Conservation (phyloP, 2,888 invertebrate genomes). For the Athripsodes cinereus region DNA sequence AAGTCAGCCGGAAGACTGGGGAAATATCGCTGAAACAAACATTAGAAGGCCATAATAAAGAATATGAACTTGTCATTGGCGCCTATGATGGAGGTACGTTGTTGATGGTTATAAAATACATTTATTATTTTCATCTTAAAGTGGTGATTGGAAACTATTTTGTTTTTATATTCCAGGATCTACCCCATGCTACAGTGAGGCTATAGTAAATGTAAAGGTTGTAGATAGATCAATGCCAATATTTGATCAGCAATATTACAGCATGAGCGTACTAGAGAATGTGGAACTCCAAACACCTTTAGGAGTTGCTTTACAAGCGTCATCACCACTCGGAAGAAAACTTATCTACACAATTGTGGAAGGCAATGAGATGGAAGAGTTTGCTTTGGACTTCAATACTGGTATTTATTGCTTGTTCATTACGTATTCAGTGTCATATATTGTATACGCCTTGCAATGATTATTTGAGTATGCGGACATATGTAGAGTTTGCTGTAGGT, state of each 20-base stretch:
- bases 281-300: conserved; percentile 75
- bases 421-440: background rate
- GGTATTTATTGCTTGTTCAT: conserved; percentile 51
- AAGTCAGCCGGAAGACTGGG: conserved; percentile 79
- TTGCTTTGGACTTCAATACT: conserved; percentile 90
- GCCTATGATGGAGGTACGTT: conserved; percentile 87
- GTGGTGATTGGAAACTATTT: background rate
- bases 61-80: conserved; percentile 76
- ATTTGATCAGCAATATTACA: conserved; percentile 83
- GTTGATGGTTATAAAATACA: no score
- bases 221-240: conserved; percentile 91
- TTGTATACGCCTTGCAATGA: background rate
- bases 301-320: conserved; percentile 73
- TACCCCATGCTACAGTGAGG: conserved; percentile 67
- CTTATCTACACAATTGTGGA: conserved; percentile 87
- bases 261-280: conserved; percentile 75
- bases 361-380: conserved; percentile 76
- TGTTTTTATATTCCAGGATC: conserved; percentile 44
- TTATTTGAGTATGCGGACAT: background rate
- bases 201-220: conserved; percentile 69
- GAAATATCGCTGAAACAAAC: conserved; percentile 78
- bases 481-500: background rate
- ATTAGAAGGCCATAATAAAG: conserved; percentile 71
- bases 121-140: no score
- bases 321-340: conserved; percentile 78